Evolutionary conservation across 2,797 vertebrate species (phyloP), one percentile per base, ranked within the genome.

Genomic region (Danio kyathit): DNA sequence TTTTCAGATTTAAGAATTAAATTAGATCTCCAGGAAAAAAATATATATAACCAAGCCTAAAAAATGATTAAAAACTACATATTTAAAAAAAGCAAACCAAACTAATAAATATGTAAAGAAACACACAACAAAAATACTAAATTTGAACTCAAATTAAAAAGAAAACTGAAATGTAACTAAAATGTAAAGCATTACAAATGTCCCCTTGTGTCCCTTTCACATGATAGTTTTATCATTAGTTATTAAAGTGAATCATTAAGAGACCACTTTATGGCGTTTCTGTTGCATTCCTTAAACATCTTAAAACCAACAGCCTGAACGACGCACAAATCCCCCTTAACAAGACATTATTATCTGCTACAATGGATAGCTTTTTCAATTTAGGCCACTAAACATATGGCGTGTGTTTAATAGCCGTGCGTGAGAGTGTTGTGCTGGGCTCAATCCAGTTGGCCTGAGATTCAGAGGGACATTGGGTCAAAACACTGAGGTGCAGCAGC

Each of bases 361-460:
- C 56, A 82, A 82, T 48, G 38, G 60, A 65, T 64, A 73, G 57
- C 9, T 13, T 21, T 64, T 65, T 44, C 67, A 74, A 83, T 77
- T 72, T 80, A 76, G 70, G 69, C 17, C 44, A 65, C 41, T 56
- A 85, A 74, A 81, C 76, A 78, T 83, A 67, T 74, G 76, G 54
- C 8, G 44, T 63, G 29, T 21, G 65, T 64, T 80, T 83, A 83
- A 69, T 71, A 76, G 74, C 57, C 74, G 38, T 67, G 57, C 80
- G 41, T 82, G 79, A 61, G 80, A 64, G 76, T 49, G 52, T n/a
- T 51, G 60, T 61, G 46, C 63, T 82, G 76, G 82, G 48, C 74
- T 0, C 2, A 57, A n/a, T 82, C 74, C 83, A 84, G 80, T 67
- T 82, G 77, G 69, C 63, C 43, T 60, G 38, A 66, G 59, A 54